Base-by-base conservation (phyloP, 2,888 invertebrate genomes). In the Dolichomitus sp. region DNA sequence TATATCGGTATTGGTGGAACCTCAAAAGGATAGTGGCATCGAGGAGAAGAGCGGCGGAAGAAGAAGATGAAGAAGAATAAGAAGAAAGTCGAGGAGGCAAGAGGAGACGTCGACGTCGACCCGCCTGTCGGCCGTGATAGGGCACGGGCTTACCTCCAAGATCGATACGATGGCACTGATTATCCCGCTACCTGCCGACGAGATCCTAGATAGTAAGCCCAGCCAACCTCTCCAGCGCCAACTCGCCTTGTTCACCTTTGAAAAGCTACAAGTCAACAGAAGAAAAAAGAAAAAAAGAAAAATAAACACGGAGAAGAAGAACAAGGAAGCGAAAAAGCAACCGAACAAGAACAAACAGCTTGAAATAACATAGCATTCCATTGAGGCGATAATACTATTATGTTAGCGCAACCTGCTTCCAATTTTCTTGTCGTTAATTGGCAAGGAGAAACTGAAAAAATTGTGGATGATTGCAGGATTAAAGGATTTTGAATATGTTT, bases 161-260 rank as follows among this genome's bases (percentile, higher is more conserved):
- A 79, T 83, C 82, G 82, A 83, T 82, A 79, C 50, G 70, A 75
- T 61, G 61, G 50, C 50, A 66, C 75, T 75, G 79, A 83, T 83
- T 79, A 83, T 79, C 79, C 75, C 48, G 48, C 61, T 68, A 75
- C 79, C 79, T 83, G 79, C 48, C 69, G 42, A 65, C 54, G 19
- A 65, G 66, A 79, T 66, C 54, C 42, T 33, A 23, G 54, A 69
- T 54, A 77, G 23, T 37, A 61, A 78, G 48, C 57, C 48, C 57
- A 30, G 54, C 33, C 40, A 66, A 66, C 42, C 74, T 68, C 42
- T 50, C n/a, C 19, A 11, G 11, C 27, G 19, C 37, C 17, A 12
- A 33, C 52, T 23, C 59, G 12, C 42, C 66, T 59, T 23, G 11
- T 74, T 63, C 63, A 27, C 65, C 27, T 45, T 57, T 70, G 12